Percentiles rank a stretch among this genome's conserved stretches.
Conservation (phyloP, 2,113 vertebrate species). For the Entosphenus tridentatus region DNA sequence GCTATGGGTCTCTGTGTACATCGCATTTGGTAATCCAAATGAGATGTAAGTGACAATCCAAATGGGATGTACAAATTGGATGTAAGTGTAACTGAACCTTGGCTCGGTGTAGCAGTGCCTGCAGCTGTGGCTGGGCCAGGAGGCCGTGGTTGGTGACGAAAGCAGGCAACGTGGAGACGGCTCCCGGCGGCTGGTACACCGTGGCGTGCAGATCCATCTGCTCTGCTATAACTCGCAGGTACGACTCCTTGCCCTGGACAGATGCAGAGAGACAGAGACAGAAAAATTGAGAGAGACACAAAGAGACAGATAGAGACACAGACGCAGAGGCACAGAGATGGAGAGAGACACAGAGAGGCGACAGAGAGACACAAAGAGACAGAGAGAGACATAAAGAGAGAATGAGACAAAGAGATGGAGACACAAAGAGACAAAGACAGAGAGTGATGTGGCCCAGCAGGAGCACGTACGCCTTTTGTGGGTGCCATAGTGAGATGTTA, state of each 20-base stretch:
- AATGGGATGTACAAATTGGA: too few species aligned
- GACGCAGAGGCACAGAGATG: constrained; percentile 30
- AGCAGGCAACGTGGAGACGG: constrained; percentile 33
- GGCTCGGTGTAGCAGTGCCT: constrained; percentile 70
- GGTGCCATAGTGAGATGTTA: too few species aligned
- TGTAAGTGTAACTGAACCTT: constrained; percentile 27
- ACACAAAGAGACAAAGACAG: constrained; percentile 20
- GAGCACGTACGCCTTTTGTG: neutral
- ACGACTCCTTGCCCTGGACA: constrained; percentile 61
- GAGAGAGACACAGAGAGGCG: constrained; percentile 10
- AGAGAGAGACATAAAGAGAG: constrained; percentile 13
- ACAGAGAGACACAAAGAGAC: constrained; percentile 12
- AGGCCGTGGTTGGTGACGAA: constrained; percentile 89
- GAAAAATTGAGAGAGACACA: neutral
- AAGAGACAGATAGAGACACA: constrained; percentile 3
- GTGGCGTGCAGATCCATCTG: constrained; percentile 95
- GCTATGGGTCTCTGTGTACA: too few species aligned
- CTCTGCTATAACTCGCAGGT: constrained; percentile 51
- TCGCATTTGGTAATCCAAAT: too few species aligned
- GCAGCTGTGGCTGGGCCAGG: constrained; percentile 70
- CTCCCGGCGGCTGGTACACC: constrained; percentile 70
- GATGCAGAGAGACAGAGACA: neutral
- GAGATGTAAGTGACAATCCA: too few species aligned
- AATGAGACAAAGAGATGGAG: constrained; percentile 20
- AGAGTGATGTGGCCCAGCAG: constrained; percentile 10